Evolutionary conservation across 2,888 invertebrate genomes (phyloP), one percentile per base, ranked within the genome.

Genomic region (Acleris literana): DNA sequence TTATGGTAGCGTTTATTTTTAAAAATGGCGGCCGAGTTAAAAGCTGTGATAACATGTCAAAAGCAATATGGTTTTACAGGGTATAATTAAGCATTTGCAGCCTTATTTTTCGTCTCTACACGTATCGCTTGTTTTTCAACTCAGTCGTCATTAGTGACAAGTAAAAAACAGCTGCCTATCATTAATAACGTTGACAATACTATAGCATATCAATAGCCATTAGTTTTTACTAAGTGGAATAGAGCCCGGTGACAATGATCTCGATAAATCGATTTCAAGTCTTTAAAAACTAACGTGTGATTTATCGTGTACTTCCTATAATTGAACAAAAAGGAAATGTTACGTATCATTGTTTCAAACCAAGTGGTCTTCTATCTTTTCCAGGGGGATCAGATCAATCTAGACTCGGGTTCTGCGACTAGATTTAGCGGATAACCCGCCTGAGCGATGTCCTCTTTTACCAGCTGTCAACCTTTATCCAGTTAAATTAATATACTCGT

Each of bases 391-490:
- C 66, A 56, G 62, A 66, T 66, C 66, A 56, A 66, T 66, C 66
- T 62, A 66, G 61, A 39, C 61, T 62, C 57, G 61, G 56, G 44
- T 44, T 51, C 65, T 46, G 56, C 48, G 65, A 56, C 66, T 66
- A 66, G 66, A 66, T 66, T 66, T 62, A 66, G 56, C 61, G 62
- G 66, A 66, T 62, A 62, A 60, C 56, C 55, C 20, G 65, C 11
- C 33, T 66, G 66, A 66, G 56, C 39, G 62, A 66, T 66, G 53
- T 22, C 44, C 61, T 61, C 61, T 62, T 66, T 66, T 66, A 66
- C 66, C 46, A 56, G 56, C 61, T 57, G 66, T 52, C 61, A 62
- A 66, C 66, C 66, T 56, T 62, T 66, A 66, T 66, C 61, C 66
- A 25, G 57, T n/a, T 39, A 66, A 66, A 66, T 66, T 66, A 66